Conservation (phyloP, 2,888 invertebrate species). For the Silvanus unidentatus region DNA sequence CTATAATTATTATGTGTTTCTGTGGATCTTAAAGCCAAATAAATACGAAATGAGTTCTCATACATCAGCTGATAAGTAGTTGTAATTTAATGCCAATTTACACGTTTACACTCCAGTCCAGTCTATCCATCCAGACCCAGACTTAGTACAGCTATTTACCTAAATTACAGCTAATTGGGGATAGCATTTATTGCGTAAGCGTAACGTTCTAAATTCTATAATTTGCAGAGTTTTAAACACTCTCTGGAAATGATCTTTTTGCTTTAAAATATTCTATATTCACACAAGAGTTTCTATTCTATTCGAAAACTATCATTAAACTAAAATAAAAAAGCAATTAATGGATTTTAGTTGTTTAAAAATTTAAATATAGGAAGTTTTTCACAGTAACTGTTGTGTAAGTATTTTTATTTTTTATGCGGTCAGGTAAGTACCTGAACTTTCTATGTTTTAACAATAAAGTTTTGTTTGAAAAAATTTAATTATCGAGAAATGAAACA, state of each 20-base stretch:
- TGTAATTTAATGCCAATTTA: constrained; percentile 28
- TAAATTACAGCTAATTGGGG: constrained; percentile 41
- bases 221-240: constrained; percentile 25
- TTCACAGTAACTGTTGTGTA: too few relatives aligned
- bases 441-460: too few relatives aligned
- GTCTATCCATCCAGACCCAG: constrained; percentile 34
- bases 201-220: constrained; percentile 34
- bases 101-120: constrained; percentile 21
- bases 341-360: too few relatives aligned
- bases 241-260: constrained; percentile 17
- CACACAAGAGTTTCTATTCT: too few relatives aligned
- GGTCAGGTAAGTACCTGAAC: too few relatives aligned
- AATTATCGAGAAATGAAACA: too few relatives aligned
- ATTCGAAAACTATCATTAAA: too few relatives aligned
- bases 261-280: not conserved
- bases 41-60: constrained; percentile 15
- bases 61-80: constrained; percentile 26
- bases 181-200: constrained; percentile 30
- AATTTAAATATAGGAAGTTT: too few relatives aligned
- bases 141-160: constrained; percentile 42
- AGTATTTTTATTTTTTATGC: too few relatives aligned
- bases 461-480: too few relatives aligned
- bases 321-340: too few relatives aligned
- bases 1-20: constrained; percentile 15
- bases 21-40: constrained; percentile 18